phyloP scores from a whole-genome alignment of 1,140 invertebrate genomes.

The Drosophila kurseongensis region DNA sequence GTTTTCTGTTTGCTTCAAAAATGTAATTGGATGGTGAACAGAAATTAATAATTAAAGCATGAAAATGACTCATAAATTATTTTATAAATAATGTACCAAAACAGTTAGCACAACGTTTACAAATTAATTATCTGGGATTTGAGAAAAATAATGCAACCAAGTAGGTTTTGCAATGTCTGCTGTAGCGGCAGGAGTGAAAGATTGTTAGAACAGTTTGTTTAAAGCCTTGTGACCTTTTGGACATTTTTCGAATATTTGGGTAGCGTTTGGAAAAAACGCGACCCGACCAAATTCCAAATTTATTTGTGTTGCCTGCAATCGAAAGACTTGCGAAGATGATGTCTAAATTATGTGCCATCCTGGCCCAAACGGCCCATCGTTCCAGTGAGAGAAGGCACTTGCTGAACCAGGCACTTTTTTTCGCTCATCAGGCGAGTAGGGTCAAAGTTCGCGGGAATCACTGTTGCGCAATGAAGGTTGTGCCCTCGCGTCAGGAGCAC shows the following conservation, averaged over 20 bases:
- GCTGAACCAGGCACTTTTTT: not conserved
- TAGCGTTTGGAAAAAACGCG: not conserved
- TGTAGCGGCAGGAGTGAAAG: not conserved
- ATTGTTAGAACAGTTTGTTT: not conserved
- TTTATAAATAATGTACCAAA: too few relatives aligned
- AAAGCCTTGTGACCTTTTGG: not conserved
- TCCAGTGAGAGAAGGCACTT: not conserved
- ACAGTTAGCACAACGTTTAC: too few relatives aligned
- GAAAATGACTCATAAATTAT: too few relatives aligned
- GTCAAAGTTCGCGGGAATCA: constrained; percentile 5
- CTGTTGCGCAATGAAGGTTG: constrained; percentile 4
- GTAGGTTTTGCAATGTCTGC: constrained; percentile 9
- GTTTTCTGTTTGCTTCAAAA: too few relatives aligned
- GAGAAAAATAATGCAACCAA: not conserved
- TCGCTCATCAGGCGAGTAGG: not conserved
- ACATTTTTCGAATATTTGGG: not conserved
- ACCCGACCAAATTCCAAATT: constrained; percentile 45
- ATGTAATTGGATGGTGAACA: too few relatives aligned
- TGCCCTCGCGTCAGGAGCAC: constrained; percentile 51
- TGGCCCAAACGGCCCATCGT: constrained; percentile 1
- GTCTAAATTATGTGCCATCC: constrained; percentile 4
- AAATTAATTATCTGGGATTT: too few relatives aligned
- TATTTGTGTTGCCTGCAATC: not conserved
- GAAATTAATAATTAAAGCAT: too few relatives aligned
- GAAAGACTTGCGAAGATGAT: constrained; percentile 11